These are phyloP conservation scores for Phasia obesa DNA, from an alignment of 2,888 invertebrate genomes.

Conservation along the genomic window DNA sequence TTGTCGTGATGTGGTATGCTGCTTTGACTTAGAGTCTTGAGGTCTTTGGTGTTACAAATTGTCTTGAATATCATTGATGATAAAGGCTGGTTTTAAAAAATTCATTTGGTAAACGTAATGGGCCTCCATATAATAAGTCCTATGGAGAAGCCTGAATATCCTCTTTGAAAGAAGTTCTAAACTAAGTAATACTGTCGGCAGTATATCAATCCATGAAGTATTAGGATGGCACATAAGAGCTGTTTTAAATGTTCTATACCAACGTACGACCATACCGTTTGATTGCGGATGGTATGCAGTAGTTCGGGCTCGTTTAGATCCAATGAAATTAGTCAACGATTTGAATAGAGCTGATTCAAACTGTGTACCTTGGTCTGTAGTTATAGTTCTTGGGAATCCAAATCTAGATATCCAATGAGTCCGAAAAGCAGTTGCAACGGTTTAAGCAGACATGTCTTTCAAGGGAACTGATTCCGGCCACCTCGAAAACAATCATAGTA, in stretches of 20 bases:
- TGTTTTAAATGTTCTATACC: slow-evolving; percentile 63
- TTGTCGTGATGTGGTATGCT: too few relatives aligned
- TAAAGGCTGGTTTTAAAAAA: too few relatives aligned
- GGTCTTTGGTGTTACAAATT: too few relatives aligned
- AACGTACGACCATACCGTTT: slow-evolving; percentile 65
- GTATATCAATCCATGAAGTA: slow-evolving; percentile 18
- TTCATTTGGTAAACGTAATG: slow-evolving; percentile 20
- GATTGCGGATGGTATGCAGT: slow-evolving; percentile 62
- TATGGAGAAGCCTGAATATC: slow-evolving; percentile 35
- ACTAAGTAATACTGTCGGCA: slow-evolving; percentile 33
- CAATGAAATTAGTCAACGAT: slow-evolving; percentile 38
- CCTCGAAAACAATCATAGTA: slow-evolving; percentile 10
- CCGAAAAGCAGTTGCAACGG: slow-evolving; percentile 10
- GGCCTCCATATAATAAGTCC: slow-evolving; percentile 2
- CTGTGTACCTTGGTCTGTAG: slow-evolving; percentile 33
- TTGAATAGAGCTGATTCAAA: slow-evolving; percentile 58
- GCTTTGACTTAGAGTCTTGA: too few relatives aligned
- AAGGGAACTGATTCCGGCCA: slow-evolving; percentile 28
- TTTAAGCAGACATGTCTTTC: slow-evolving; percentile 1
- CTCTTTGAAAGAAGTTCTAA: slow-evolving; percentile 17
- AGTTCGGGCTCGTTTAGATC: slow-evolving; percentile 49
- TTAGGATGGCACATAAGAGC: slow-evolving; percentile 58
- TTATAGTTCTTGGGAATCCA: slow-evolving; percentile 18
- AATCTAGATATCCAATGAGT: slow-evolving; percentile 21
- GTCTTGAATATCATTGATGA: too few relatives aligned